These are phyloP conservation scores for Scaptomyza pallida DNA, from an alignment of 1,140 invertebrate genomes.

Conservation along the genomic window DNA sequence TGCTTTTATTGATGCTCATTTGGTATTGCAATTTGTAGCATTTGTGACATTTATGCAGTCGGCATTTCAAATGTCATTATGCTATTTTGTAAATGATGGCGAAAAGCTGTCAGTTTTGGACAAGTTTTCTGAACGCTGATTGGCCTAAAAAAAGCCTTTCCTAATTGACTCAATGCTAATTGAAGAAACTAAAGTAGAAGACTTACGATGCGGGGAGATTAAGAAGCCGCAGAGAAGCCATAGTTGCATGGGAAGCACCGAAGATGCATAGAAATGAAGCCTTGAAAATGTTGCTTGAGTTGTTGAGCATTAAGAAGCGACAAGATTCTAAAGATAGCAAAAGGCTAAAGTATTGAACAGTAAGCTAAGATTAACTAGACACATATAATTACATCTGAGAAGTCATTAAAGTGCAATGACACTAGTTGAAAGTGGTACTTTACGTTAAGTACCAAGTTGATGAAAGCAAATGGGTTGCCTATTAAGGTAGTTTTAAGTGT, in stretches of 20 bases:
- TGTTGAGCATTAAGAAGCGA: background rate
- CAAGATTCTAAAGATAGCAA: background rate
- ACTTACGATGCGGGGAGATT: background rate
- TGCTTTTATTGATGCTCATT: constrained; percentile 82
- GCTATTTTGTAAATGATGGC: constrained; percentile 50
- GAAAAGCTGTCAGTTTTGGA: constrained; percentile 8
- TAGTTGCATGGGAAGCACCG: constrained; percentile 7
- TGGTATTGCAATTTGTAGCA: constrained; percentile 78
- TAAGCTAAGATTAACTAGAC: constrained; percentile 3
- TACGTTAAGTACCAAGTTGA: background rate
- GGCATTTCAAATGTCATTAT: constrained; percentile 74
- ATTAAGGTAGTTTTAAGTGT: background rate
- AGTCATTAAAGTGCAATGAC: constrained; percentile 18
- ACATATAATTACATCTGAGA: background rate
- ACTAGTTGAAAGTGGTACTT: constrained; percentile 8
- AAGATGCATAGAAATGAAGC: constrained; percentile 19
- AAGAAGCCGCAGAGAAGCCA: constrained; percentile 20
- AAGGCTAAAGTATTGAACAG: constrained; percentile 16
- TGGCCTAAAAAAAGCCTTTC: constrained; percentile 6
- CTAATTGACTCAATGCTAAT: constrained; percentile 33
- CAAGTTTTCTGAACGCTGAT: constrained; percentile 13
- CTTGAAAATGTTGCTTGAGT: constrained; percentile 28
- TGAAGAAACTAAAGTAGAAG: background rate
- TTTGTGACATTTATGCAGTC: constrained; percentile 80
- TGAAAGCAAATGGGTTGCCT: background rate